These are phyloP conservation scores for Cephus runcator DNA, from an alignment of 2,888 invertebrate species.

Conservation along the genomic window DNA sequence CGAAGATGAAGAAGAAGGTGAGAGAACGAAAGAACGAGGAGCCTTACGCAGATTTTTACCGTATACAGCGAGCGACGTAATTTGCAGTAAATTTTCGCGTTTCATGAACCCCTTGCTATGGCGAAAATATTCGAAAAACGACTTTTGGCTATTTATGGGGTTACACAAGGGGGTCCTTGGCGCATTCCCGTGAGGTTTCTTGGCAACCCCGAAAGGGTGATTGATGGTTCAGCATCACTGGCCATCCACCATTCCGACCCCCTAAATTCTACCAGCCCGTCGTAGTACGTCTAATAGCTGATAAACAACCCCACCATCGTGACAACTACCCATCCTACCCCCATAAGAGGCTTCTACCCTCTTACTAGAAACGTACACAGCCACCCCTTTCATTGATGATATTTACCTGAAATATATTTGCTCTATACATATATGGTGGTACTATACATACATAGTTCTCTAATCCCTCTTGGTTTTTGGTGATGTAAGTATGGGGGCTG, in stretches of 20 bases:
- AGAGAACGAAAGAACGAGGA: background rate
- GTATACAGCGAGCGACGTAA: background rate
- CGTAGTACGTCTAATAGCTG: constrained; percentile 3
- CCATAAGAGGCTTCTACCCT: background rate
- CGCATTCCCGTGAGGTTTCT: background rate
- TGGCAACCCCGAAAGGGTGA: background rate
- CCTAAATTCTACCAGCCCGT: background rate
- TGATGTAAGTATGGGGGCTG: background rate
- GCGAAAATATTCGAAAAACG: background rate
- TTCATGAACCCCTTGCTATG: background rate
- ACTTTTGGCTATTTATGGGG: background rate
- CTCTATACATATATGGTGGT: background rate
- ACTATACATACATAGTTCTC: background rate
- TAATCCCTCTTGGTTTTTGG: background rate
- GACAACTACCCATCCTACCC: background rate
- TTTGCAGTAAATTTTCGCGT: background rate
- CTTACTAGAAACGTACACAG: background rate
- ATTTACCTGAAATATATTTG: background rate
- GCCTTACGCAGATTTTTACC: background rate
- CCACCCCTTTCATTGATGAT: background rate
- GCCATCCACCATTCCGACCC: background rate
- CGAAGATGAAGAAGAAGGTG: background rate
- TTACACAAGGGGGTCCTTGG: constrained; percentile 1
- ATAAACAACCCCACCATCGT: background rate
- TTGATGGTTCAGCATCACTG: constrained; percentile 1